phyloP scores from a whole-genome alignment of 2,888 invertebrate species.

The Rhorus exstirpatorius region DNA sequence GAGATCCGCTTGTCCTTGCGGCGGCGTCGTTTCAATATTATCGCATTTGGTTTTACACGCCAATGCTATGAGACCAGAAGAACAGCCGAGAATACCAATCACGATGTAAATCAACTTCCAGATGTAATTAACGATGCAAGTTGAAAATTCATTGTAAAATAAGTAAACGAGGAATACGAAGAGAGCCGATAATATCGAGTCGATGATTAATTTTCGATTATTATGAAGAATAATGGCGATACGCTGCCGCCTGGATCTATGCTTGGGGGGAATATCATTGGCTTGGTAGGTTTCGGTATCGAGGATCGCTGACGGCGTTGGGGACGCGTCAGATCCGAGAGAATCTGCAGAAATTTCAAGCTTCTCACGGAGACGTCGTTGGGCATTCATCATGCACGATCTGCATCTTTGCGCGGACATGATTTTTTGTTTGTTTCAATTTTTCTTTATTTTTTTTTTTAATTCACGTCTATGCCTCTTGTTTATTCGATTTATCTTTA shows the following conservation, averaged over 20 bases:
- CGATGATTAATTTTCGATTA: constrained; percentile 3
- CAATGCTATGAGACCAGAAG: constrained; percentile 53
- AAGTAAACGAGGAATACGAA: constrained; percentile 50
- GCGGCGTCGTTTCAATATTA: neutral
- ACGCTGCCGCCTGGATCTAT: too few relatives aligned
- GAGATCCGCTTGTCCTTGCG: constrained; percentile 7
- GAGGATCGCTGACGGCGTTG: neutral
- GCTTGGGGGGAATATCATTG: neutral
- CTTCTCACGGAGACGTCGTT: constrained; percentile 32
- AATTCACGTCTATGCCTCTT: neutral
- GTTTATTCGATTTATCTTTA: neutral
- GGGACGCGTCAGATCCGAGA: neutral
- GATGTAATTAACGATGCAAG: constrained; percentile 63
- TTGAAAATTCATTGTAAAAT: constrained; percentile 66
- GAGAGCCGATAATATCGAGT: constrained; percentile 9
- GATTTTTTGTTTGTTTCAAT: neutral
- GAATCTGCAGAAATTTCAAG: constrained; percentile 18
- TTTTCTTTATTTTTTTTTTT: neutral
- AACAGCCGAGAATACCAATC: constrained; percentile 63
- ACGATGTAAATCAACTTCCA: constrained; percentile 67
- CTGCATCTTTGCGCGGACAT: constrained; percentile 62
- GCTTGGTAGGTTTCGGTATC: neutral
- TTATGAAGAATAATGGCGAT: neutral
- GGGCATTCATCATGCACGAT: constrained; percentile 62
- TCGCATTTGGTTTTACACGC: constrained; percentile 19